phyloP scores from a whole-genome alignment of 2,113 vertebrate genomes.

The Silurus asotus region DNA sequence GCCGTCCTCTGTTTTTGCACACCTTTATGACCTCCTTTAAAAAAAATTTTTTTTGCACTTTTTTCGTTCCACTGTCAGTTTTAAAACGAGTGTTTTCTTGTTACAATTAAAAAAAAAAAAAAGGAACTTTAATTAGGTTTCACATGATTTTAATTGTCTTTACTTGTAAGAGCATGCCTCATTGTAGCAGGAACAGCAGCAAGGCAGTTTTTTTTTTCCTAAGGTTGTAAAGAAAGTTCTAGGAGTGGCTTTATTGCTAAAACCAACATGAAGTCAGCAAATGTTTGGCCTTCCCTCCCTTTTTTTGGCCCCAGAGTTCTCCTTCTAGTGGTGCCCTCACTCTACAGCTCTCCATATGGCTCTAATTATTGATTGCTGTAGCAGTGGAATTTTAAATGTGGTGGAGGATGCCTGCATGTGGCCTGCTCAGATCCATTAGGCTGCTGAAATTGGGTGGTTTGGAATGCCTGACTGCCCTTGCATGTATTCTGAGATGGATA shows the following conservation, averaged over 20 bases:
- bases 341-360: constrained; percentile 51
- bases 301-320: constrained; percentile 15
- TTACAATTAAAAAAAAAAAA: neutral
- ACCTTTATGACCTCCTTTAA: constrained; percentile 21
- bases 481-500: neutral
- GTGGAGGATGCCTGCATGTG: constrained; percentile 36
- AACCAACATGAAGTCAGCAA: neutral
- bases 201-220: neutral
- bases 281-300: neutral
- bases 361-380: constrained; percentile 56
- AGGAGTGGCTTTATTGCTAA: constrained; percentile 18
- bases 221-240: neutral
- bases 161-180: neutral
- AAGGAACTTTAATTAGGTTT: neutral
- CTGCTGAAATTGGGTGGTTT: constrained; percentile 24
- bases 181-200: neutral
- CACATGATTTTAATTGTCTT: neutral
- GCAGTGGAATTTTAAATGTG: constrained; percentile 52
- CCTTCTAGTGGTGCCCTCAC: constrained; percentile 20
- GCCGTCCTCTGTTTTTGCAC: constrained; percentile 25
- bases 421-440: constrained; percentile 27
- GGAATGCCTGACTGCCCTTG: constrained; percentile 1
- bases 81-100: neutral
- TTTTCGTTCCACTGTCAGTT: constrained; percentile 16
- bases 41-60: constrained; percentile 15